These are phyloP conservation scores for Eulithis prunata DNA, from an alignment of 2,888 invertebrate genomes.

Conservation along the genomic window DNA sequence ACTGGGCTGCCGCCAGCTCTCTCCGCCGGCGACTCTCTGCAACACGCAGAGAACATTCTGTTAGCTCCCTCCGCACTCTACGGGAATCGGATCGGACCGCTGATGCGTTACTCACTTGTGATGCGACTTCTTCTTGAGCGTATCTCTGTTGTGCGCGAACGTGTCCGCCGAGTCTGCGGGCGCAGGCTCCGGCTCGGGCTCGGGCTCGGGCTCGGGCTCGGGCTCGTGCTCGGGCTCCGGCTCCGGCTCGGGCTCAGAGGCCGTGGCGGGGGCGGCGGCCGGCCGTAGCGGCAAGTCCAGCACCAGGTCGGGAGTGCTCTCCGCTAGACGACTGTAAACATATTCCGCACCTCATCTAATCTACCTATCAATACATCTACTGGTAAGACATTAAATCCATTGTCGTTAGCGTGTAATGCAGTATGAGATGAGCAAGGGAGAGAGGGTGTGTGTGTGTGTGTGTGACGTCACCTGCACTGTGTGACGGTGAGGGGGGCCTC, in stretches of 20 bases:
- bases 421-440: no score
- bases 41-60: not conserved
- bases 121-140: slow-evolving; percentile 63
- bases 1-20: slow-evolving; percentile 69
- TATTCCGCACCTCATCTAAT: no score
- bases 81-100: not conserved
- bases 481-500: not conserved
- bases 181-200: slow-evolving; percentile 37
- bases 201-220: slow-evolving; percentile 37
- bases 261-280: slow-evolving; percentile 53
- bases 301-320: slow-evolving; percentile 90
- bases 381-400: no score
- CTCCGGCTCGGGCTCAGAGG: slow-evolving; percentile 28
- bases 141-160: slow-evolving; percentile 71
- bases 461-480: slow-evolving; percentile 7
- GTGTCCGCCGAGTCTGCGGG: slow-evolving; percentile 64
- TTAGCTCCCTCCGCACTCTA: no score
- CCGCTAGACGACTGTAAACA: slow-evolving; percentile 71
- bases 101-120: slow-evolving; percentile 44
- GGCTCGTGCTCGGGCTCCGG: no score
- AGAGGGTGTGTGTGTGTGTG: no score
- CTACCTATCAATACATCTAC: no score
- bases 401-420: no score
- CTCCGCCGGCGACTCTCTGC: slow-evolving; percentile 17
- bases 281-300: slow-evolving; percentile 89